Percentiles rank a stretch among this genome's conserved stretches.
phyloP scores from a whole-genome alignment of 2,888 invertebrate species.

The Cremastinae sp. region DNA sequence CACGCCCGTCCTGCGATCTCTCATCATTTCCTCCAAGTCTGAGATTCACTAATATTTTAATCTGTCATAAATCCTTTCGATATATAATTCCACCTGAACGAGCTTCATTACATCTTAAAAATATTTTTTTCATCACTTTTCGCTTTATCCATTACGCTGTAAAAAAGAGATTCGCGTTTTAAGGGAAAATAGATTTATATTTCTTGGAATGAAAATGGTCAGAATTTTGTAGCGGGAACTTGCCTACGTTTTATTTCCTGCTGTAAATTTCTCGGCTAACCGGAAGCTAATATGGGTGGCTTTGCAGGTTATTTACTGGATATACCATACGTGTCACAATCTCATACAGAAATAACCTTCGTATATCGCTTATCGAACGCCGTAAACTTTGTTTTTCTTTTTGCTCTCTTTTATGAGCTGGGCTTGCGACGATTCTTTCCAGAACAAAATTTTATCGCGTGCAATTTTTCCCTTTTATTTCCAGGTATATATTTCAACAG shows the following conservation, averaged over 20 bases:
- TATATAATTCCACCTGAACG: slow-evolving; percentile 7
- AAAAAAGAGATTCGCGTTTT: too few species aligned
- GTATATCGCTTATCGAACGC: slow-evolving; percentile 57
- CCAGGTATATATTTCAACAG: too few species aligned
- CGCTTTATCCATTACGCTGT: background rate
- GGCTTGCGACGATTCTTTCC: slow-evolving; percentile 15
- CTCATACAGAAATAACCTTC: slow-evolving; percentile 35
- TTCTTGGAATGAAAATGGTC: too few species aligned
- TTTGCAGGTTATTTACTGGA: background rate
- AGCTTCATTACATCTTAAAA: background rate
- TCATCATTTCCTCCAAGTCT: slow-evolving; percentile 15
- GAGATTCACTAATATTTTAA: slow-evolving; percentile 3
- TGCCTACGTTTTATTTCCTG: too few species aligned
- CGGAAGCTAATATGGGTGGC: slow-evolving; percentile 1
- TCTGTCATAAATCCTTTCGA: background rate
- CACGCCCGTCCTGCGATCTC: slow-evolving; percentile 21
- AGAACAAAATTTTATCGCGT: too few species aligned
- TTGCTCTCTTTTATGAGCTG: slow-evolving; percentile 27
- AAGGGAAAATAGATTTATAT: background rate
- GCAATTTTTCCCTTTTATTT: too few species aligned
- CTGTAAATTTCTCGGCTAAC: slow-evolving; percentile 2
- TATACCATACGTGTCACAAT: background rate
- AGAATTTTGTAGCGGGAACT: too few species aligned
- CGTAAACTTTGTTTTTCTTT: slow-evolving; percentile 54
- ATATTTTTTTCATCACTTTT: background rate